These are phyloP conservation scores for Sparus aurata DNA, from an alignment of 2,797 vertebrate species.

Conservation along the genomic window DNA sequence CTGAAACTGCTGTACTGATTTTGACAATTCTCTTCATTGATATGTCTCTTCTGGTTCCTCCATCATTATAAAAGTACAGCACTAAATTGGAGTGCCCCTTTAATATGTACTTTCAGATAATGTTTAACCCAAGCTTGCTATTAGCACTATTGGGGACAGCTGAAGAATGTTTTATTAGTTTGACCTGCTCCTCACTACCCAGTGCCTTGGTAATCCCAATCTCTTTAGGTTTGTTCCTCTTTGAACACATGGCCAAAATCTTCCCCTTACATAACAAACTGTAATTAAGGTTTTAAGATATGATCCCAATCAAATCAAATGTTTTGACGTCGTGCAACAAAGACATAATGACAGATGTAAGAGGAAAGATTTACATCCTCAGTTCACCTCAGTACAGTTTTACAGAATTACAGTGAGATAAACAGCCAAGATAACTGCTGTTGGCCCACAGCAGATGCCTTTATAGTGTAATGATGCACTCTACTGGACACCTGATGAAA, in stretches of 20 bases:
- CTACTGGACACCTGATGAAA: conserved; percentile 66
- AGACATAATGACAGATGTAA: neutral
- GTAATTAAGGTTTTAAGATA: neutral
- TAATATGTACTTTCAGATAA: neutral
- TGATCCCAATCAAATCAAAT: neutral
- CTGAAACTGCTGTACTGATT: neutral
- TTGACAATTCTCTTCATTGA: neutral
- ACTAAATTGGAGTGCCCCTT: neutral
- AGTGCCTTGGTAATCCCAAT: neutral
- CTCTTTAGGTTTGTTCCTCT: conserved; percentile 7
- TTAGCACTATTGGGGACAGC: neutral
- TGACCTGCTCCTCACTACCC: neutral
- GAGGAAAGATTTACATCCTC: neutral
- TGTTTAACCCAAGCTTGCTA: conserved; percentile 2
- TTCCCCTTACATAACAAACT: neutral
- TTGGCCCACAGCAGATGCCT: neutral
- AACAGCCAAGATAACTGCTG: neutral
- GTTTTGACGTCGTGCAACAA: conserved; percentile 1
- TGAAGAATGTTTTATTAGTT: neutral
- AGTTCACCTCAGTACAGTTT: neutral
- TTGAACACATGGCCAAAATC: neutral
- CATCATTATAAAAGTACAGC: neutral
- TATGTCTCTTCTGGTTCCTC: neutral
- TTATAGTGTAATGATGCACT: conserved; percentile 48
- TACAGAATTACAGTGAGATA: conserved; percentile 8